These are phyloP conservation scores for Ceuthmochares aereus DNA, from an alignment of 2,113 vertebrate genomes.

Conservation along the genomic window DNA sequence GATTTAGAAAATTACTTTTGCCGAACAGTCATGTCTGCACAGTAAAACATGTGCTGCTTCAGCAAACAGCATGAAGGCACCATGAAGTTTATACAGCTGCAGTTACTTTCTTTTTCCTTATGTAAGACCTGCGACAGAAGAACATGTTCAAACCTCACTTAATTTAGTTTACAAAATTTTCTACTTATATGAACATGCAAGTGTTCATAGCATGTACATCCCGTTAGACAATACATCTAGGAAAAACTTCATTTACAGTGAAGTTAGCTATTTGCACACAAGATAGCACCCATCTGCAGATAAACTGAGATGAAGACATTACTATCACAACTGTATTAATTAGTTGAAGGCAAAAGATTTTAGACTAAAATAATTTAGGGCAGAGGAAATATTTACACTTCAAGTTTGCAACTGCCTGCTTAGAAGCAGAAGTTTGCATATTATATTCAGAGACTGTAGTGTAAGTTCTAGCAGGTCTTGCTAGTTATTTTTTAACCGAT, in stretches of 20 bases:
- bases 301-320: not conserved
- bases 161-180: not conserved
- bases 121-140: not conserved
- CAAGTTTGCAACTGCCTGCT: not conserved
- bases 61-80: not conserved
- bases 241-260: not conserved
- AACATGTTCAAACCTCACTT: not conserved
- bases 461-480: not conserved
- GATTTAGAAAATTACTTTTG: not conserved
- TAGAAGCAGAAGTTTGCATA: not conserved
- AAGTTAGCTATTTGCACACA: not conserved
- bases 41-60: not conserved
- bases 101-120: not conserved
- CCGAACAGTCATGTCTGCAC: not conserved
- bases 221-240: not conserved
- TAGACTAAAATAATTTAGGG: not conserved
- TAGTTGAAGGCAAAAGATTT: not conserved
- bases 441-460: not conserved
- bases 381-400: not conserved
- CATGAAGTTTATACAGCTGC: rapidly evolving
- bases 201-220: not conserved
- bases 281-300: not conserved
- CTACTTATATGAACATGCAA: not conserved
- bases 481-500: not conserved
- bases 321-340: not conserved